Base-by-base conservation (phyloP, 1,140 invertebrate species). In the Temnothorax longispinosus region DNA sequence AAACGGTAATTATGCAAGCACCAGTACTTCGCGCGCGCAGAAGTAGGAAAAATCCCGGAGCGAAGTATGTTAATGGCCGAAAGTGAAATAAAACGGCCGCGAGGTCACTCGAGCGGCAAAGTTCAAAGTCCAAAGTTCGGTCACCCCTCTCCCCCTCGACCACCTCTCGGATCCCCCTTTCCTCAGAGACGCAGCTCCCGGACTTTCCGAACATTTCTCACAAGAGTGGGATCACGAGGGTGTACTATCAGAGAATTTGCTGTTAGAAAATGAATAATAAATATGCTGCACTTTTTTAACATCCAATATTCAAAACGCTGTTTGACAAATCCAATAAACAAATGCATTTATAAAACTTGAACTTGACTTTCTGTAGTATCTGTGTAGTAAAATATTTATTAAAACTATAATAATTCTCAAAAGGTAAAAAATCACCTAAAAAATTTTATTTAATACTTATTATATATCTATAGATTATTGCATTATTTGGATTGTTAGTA, bases 21-120 rank as follows among this genome's bases (percentile, higher is more conserved):
- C 85, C 21, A 60, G 54, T 82, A 35, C 67, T 82, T 58, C 74
- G 82, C 67, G 80, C 67, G 80, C 67, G 27, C 76, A 75, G 90
- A 93, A 94, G 91, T 93, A 85, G 88, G 85, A 93, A 94, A 94
- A 94, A 94, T 93, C 89, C 64, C 90, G 80, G 85, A 72, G 88
- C 92, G 78, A 94, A 94, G 91, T 95, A 95, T 94, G 94, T 94
- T 95, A 95, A 95, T 95, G 91, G 93, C 91, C 89, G 91, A 87
- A 91, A 93, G 92, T 93, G 93, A 94, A 94, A 95, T 94, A 94
- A 95, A 94, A 94, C 92, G 91, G 78, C 62, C 77, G 86, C 69
- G 85, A 90, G 91, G 90, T 93, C 91, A 93, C 91, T 94, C 90
- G 92, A 93, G 90, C 92, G 87, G 89, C 89, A 92, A 94, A 93